phyloP scores from a whole-genome alignment of 2,888 invertebrate genomes.

The Minunthozetes semirufus region DNA sequence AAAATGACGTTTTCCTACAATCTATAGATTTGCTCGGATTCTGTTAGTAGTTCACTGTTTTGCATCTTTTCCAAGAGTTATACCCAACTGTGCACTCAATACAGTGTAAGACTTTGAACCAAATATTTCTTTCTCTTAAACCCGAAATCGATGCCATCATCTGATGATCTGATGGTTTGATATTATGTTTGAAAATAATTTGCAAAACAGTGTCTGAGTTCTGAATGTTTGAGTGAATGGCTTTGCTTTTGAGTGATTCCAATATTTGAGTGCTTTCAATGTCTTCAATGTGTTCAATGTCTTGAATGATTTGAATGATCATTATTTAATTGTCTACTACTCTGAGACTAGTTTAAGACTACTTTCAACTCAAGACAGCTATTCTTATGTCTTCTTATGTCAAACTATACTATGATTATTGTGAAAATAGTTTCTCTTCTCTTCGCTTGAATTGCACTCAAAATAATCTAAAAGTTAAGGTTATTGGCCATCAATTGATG shows the following conservation, averaged over 20 bases:
- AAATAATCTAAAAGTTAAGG: conserved; percentile 25
- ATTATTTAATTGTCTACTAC: no score
- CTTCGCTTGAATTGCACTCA: conserved; percentile 19
- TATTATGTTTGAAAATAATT: neutral
- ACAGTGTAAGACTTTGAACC: neutral
- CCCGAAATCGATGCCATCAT: neutral
- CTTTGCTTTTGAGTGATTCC: neutral
- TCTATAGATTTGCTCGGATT: conserved; percentile 16
- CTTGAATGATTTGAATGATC: neutral
- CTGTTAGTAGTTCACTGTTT: conserved; percentile 14
- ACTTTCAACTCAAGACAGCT: neutral
- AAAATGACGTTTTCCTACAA: conserved; percentile 3
- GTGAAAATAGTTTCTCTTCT: conserved; percentile 24
- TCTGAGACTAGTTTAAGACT: neutral
- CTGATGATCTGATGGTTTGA: neutral
- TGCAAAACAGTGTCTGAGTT: conserved; percentile 6
- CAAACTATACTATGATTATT: conserved; percentile 17
- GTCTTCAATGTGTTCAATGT: neutral
- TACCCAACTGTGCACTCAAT: neutral
- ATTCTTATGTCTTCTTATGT: conserved; percentile 11
- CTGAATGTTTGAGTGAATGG: neutral
- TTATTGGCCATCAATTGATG: conserved; percentile 30
- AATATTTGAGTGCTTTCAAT: neutral
- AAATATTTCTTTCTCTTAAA: conserved; percentile 1
- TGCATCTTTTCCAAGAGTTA: neutral